A percentile compares a stretch with the other conserved stretches of the same genome.
Conservation (phyloP, 2,888 invertebrate genomes). For the Drosophila leonis region DNA sequence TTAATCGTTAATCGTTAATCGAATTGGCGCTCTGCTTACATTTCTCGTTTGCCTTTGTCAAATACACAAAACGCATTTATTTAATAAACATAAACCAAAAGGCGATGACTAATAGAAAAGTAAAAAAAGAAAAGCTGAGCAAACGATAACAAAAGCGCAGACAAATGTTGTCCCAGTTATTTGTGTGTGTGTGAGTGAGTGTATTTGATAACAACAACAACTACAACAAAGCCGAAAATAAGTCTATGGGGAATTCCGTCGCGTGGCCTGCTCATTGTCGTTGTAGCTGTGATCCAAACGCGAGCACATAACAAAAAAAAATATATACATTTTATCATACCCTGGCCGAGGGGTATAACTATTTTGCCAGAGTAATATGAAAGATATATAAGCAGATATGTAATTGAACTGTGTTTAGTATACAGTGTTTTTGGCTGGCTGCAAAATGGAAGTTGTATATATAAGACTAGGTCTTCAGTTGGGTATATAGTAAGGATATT, state of each 20-base stretch:
- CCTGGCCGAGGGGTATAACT: not conserved
- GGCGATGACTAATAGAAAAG: conserved; percentile 15
- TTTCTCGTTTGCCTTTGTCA: conserved; percentile 36
- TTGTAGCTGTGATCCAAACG: conserved; percentile 36
- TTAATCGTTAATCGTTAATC: conserved; percentile 35
- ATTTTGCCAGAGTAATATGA: not conserved
- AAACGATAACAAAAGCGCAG: conserved; percentile 32
- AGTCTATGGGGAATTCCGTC: conserved; percentile 42
- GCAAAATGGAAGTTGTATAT: too few species aligned
- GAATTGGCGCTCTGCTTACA: not conserved
- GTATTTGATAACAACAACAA: conserved; percentile 36
- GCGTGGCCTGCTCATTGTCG: conserved; percentile 51
- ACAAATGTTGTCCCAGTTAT: conserved; percentile 31
- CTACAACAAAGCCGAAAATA: conserved; percentile 21
- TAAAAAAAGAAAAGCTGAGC: not conserved
- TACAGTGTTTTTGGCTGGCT: too few species aligned
- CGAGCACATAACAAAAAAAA: not conserved
- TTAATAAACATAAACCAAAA: conserved; percentile 43
- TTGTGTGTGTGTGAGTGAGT: conserved; percentile 11
- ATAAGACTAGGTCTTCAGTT: too few species aligned
- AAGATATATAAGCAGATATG: not conserved
- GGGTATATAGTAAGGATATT: too few species aligned
- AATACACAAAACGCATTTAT: conserved; percentile 41
- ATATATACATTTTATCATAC: not conserved
- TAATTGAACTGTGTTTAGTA: not conserved